A percentile compares a stretch with the other conserved stretches of the same genome.
phyloP scores from a whole-genome alignment of 2,888 invertebrate genomes.

The Onchidella celtica region DNA sequence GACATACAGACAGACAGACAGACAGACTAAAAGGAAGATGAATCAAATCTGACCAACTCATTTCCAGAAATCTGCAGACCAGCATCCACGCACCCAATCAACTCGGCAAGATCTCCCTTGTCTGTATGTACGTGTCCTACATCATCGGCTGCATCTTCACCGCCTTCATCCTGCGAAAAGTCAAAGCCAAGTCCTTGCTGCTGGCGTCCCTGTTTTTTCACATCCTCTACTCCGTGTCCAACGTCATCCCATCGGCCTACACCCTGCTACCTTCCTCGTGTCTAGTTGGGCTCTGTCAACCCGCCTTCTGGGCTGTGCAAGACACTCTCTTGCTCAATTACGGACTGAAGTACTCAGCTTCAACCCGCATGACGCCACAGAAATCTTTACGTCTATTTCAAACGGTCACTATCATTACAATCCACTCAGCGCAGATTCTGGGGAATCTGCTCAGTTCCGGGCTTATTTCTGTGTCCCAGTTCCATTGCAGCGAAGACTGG shows the following conservation, averaged over 20 bases:
- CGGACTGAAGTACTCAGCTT: constrained; percentile 69
- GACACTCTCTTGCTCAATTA: constrained; percentile 70
- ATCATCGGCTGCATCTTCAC: constrained; percentile 68
- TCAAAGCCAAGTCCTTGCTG: constrained; percentile 68
- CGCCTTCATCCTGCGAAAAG: constrained; percentile 65
- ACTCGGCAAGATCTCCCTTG: constrained; percentile 67
- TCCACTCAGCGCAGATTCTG: constrained; percentile 72
- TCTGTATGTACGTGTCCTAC: constrained; percentile 69
- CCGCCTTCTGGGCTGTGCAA: constrained; percentile 71
- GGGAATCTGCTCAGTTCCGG: constrained; percentile 70
- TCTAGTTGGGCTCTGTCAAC: constrained; percentile 71
- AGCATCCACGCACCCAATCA: constrained; percentile 64
- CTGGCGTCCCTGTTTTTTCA: constrained; percentile 69
- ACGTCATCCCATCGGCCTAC: constrained; percentile 69
- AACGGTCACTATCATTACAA: constrained; percentile 69
- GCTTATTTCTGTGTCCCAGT: constrained; percentile 62
- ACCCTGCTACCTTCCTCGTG: constrained; percentile 68
- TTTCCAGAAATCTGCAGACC: constrained; percentile 65
- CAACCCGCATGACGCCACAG: constrained; percentile 64
- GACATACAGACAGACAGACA: constrained; percentile 11
- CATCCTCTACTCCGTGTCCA: constrained; percentile 69
- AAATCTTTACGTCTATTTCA: constrained; percentile 71
- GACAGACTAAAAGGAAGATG: neutral
- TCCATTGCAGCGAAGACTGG: constrained; percentile 52
- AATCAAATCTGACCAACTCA: neutral